Percentiles rank a stretch among this genome's conserved stretches.
Evolutionary conservation across 2,888 invertebrate genomes (phyloP).

Genomic region (Nemurella pictetii): DNA sequence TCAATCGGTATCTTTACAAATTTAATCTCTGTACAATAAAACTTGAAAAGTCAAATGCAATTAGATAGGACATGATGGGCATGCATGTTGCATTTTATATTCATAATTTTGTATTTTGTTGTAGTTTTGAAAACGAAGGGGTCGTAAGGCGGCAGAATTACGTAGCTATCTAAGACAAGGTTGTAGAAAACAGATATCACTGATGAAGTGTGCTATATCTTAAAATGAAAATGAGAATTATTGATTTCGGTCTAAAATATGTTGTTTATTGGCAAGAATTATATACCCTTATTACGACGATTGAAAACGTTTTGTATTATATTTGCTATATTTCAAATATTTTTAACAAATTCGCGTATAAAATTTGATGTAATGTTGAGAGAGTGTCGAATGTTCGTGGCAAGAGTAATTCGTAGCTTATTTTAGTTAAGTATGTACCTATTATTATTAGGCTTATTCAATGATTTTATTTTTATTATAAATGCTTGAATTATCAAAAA

Average conservation of each 20-base stretch:
- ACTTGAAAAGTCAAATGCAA: slow-evolving; percentile 4
- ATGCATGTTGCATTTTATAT: background rate
- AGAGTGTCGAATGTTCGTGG: background rate
- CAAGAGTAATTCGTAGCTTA: background rate
- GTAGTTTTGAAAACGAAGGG: background rate
- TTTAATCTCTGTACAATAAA: slow-evolving; percentile 13
- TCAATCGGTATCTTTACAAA: slow-evolving; percentile 26
- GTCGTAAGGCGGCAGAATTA: background rate
- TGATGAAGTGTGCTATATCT: background rate
- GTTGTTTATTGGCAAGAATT: background rate
- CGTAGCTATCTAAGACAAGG: background rate
- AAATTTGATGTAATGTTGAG: background rate
- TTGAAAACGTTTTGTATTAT: background rate
- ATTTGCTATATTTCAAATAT: background rate
- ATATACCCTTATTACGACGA: background rate
- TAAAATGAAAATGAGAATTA: background rate
- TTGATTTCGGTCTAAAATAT: background rate
- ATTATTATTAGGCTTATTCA: background rate
- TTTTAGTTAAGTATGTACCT: background rate
- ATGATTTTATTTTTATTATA: background rate
- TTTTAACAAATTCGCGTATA: background rate
- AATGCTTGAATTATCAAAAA: background rate
- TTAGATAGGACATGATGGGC: background rate
- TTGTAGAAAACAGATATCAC: background rate
- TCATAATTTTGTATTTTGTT: background rate